phyloP scores from a whole-genome alignment of 2,797 vertebrate genomes.

The Sebastes cheni region DNA sequence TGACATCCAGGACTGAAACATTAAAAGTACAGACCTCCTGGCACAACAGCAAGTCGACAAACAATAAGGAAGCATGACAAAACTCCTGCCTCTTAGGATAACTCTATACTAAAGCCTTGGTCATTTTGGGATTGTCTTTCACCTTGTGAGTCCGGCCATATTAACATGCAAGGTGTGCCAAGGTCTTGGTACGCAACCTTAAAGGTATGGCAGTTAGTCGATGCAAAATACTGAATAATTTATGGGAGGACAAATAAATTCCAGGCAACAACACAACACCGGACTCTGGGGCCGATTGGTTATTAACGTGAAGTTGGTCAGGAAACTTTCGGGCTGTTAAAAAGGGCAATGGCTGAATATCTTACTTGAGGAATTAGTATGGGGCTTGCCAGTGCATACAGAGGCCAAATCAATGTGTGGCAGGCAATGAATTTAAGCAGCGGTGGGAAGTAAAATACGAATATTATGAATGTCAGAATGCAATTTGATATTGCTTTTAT shows the following conservation, averaged over 20 bases:
- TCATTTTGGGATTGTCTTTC: constrained; percentile 64
- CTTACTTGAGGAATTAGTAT: constrained; percentile 74
- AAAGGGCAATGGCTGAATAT: constrained; percentile 78
- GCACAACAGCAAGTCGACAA: background rate
- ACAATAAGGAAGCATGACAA: constrained; percentile 9
- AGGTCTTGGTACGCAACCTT: constrained; percentile 80
- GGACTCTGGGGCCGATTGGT: constrained; percentile 76
- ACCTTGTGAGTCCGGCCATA: constrained; percentile 63
- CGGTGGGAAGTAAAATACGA: constrained; percentile 26
- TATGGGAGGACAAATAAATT: constrained; percentile 85
- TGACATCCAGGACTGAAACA: constrained; percentile 12
- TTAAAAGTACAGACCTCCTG: background rate
- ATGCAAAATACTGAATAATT: constrained; percentile 89
- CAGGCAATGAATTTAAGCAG: constrained; percentile 55
- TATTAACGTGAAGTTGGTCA: constrained; percentile 78
- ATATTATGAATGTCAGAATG: constrained; percentile 50
- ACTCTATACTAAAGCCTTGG: constrained; percentile 26
- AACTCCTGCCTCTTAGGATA: constrained; percentile 21
- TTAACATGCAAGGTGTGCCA: constrained; percentile 84
- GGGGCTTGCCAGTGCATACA: constrained; percentile 45
- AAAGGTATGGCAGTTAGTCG: constrained; percentile 87
- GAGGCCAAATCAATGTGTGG: constrained; percentile 66
- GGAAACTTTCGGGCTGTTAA: constrained; percentile 79
- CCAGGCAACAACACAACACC: constrained; percentile 77
- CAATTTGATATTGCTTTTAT: constrained; percentile 44